Evolutionary conservation across 2,888 invertebrate species (phyloP), one percentile per base, ranked within the genome.

Genomic region (Linnaemya tessellans): DNA sequence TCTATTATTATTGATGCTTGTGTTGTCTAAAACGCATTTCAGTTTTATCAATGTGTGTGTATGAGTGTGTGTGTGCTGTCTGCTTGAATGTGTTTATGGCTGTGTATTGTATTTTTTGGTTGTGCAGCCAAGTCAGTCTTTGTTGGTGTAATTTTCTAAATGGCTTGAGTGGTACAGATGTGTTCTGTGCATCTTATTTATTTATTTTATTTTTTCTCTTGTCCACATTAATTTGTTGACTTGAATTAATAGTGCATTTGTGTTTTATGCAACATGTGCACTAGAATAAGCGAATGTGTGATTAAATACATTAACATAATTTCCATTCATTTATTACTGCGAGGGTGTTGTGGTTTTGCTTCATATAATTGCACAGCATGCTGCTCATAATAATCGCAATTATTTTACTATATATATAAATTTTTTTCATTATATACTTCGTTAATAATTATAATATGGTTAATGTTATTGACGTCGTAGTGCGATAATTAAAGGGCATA

Each of bases 81-180:
- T 3, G 5, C 5, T 8, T 46, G 46, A 1, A n/a, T 35, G n/a
- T 51, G 35, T 71, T 43, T 56, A 46, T 56, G 46, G 64, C 56
- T 46, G 64, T 71, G 54, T 64, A 79, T 18, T 60, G 74, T 80
- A 67, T 51, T n/a, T 74, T 35, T 67, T 43, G 13, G n/a, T 41
- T 43, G 25, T 49, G 15, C 43, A 67, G 38, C 10, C 35, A n/a
- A 38, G 60, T 56, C 58, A 20, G 13, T 22, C 22, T 25, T 58
- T 25, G 41, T 79, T 62, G 43, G 9, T 22, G 75, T 65, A 81
- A 81, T 81, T 81, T 75, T 56, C 70, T 75, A 70, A 81, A 75
- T 75, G 75, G 54, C 22, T 81, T 81, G 62, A 80, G 68, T 74
- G 51, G 51, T 22, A 35, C 38, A 80, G 67, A 68, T 74, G 38